Evolutionary conservation across 2,888 invertebrate genomes (phyloP).

Genomic region (Torymus aiolomorphi): DNA sequence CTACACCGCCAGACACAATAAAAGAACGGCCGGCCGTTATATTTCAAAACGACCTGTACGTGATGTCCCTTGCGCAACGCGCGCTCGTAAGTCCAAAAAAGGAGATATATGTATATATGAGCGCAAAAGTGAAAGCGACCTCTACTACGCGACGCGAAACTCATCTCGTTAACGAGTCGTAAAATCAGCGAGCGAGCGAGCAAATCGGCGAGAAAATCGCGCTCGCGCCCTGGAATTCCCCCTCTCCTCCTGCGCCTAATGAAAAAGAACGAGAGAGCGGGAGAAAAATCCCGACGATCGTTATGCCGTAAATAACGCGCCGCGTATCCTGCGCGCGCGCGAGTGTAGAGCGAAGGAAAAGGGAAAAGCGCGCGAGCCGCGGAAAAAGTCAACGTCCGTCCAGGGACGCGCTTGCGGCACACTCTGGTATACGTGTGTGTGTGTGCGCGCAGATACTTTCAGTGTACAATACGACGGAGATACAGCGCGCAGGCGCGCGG

Average conservation of each 20-base stretch:
- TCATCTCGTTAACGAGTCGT: constrained; percentile 37
- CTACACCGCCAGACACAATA: too few species aligned
- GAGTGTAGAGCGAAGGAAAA: neutral
- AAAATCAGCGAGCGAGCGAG: constrained; percentile 7
- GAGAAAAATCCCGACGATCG: constrained; percentile 8
- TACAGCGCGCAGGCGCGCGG: neutral
- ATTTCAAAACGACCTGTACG: too few species aligned
- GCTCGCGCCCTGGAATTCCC: neutral
- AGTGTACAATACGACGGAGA: too few species aligned
- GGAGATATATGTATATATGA: too few species aligned
- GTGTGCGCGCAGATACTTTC: neutral
- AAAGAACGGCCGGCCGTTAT: too few species aligned
- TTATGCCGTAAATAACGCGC: neutral
- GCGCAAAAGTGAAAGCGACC: constrained; percentile 28
- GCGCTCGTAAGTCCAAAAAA: neutral
- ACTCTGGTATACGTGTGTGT: neutral
- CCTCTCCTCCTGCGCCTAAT: neutral
- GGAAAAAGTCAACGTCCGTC: constrained; percentile 45
- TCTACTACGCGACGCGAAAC: constrained; percentile 19
- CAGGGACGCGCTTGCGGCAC: neutral
- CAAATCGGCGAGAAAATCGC: constrained; percentile 16
- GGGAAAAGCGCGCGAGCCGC: constrained; percentile 1
- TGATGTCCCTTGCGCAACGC: too few species aligned
- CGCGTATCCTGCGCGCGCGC: too few species aligned
- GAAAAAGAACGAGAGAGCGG: neutral